Percentiles rank a stretch among this genome's conserved stretches.
phyloP scores from a whole-genome alignment of 2,113 vertebrate genomes.

The Oreocharis arfaki region DNA sequence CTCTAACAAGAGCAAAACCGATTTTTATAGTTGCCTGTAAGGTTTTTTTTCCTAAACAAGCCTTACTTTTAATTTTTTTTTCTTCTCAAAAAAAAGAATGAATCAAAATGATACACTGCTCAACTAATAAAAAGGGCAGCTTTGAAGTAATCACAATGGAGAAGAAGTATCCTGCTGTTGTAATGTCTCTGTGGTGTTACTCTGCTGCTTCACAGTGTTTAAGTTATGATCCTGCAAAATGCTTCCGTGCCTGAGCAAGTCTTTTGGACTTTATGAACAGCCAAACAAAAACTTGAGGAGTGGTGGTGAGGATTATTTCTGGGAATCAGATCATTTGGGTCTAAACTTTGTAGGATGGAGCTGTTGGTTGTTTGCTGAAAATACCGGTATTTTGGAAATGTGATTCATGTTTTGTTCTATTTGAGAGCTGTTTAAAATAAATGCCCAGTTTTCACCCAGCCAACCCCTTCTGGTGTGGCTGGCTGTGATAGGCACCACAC shows the following conservation, averaged over 20 bases:
- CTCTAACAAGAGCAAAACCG: background rate
- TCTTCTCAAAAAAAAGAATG: background rate
- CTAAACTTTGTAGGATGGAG: background rate
- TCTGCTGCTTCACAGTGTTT: background rate
- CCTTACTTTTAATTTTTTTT: background rate
- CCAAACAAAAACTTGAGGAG: background rate
- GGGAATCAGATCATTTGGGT: background rate
- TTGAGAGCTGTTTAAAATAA: conserved; percentile 18
- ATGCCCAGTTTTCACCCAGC: background rate
- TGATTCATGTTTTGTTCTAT: background rate
- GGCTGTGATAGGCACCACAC: background rate
- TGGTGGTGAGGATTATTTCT: background rate
- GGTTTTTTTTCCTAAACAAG: background rate
- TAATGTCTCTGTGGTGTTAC: background rate
- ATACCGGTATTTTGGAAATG: background rate
- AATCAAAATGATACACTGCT: conserved; percentile 19
- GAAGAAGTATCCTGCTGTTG: conserved; percentile 17
- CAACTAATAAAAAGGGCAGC: conserved; percentile 14
- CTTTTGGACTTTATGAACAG: background rate
- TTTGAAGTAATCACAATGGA: conserved; percentile 32
- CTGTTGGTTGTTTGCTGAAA: background rate
- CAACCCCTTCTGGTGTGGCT: background rate
- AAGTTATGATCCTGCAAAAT: conserved; percentile 16
- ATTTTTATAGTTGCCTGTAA: conserved; percentile 29
- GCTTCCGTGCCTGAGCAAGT: background rate